Evolutionary conservation across 2,888 invertebrate species (phyloP), one percentile per base, ranked within the genome.

Genomic region (Eupithecia pulchellata): DNA sequence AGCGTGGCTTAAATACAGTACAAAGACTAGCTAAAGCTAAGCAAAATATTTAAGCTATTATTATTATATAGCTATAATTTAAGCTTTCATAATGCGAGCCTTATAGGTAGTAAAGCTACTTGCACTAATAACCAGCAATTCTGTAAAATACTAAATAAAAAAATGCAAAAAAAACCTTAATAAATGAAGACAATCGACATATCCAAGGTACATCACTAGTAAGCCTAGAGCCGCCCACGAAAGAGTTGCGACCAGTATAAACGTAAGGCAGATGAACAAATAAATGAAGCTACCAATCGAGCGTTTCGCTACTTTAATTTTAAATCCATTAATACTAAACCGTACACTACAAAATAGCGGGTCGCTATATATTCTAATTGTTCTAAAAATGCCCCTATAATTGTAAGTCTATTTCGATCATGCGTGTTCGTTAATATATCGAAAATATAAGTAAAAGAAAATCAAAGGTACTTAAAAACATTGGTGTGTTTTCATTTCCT

Each of bases 191-290:
- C 5, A 29, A 13, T 27, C 6, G 29, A 29, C 57, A 32, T 11
- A 60, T 11, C 32, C 6, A 27, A 14, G 25, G 2, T 69, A 52
- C 87, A 81, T 73, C 87, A 66, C 86, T 86, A 85, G 25, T 20
- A 42, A 42, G 69, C 71, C 77, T 81, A 83, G 83, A 81, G 81
- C 84, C 82, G 82, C 81, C 81, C 81, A 83, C 85, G 86, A 90
- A 91, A 90, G 92, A 92, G 91, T 92, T 91, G 91, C 88, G 87
- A 88, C 86, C 87, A 84, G 86, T 82, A 87, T 90, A 88, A 90
- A 90, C 86, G 87, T 87, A 91, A 91, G 89, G 85, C 88, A 79
- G 92, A 92, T 92, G 91, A 90, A 92, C 91, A 92, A 93, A 92
- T 91, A 92, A 92, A 91, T 91, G 91, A 91, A 86, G 80, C 83